Base-by-base conservation (phyloP, 1,140 invertebrate genomes). In the Trichonephila inaurata region DNA sequence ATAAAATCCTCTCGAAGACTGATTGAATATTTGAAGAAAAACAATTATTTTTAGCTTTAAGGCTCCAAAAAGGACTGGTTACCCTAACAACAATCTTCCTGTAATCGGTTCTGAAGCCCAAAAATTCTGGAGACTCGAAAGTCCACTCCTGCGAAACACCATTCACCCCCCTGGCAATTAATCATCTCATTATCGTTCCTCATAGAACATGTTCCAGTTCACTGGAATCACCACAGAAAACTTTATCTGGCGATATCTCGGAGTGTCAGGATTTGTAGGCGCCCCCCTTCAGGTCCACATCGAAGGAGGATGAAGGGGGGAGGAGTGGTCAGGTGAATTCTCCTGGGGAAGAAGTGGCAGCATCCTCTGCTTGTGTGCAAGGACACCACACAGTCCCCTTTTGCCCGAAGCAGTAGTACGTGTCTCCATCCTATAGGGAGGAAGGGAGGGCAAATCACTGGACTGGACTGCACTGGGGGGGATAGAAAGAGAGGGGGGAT, bases 251-350 rank as follows among this genome's bases (percentile, higher is more conserved):
- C 18, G 72, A 18, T 77, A 77, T 85, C 44, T 58, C 58, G 51
- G 82, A 58, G 44, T 85, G 58, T 61, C 85, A 61, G 87, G 82
- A 91, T 91, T 91, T 91, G 89, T 91, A 77, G 62, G 28, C 69
- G 60, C 10, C 58, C 89, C 89, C 89, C 51, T 28, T 83, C 16
- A 8, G n/a, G 21, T 16, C 62, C 28, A n/a, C 33, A 28, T 5
- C 5, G 24, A n/a, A 1, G 58, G 5, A 19, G 77, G 60, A 60
- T 14, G 24, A 5, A 16, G 28, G 72, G 72, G 3, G 28, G 24
- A 33, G 77, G 89, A 91, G 89, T 83, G 89, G 89, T 91, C 89
- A 91, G 89, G 89, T 91, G 77, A 83, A 83, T 91, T 18, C 89
- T 91, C 89, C 81, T 44, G 77, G 89, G 89, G 72, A 40, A 40